A percentile compares a stretch with the other conserved stretches of the same genome.
phyloP scores from a whole-genome alignment of 2,888 invertebrate species.

The Ennomos quercinarius region DNA sequence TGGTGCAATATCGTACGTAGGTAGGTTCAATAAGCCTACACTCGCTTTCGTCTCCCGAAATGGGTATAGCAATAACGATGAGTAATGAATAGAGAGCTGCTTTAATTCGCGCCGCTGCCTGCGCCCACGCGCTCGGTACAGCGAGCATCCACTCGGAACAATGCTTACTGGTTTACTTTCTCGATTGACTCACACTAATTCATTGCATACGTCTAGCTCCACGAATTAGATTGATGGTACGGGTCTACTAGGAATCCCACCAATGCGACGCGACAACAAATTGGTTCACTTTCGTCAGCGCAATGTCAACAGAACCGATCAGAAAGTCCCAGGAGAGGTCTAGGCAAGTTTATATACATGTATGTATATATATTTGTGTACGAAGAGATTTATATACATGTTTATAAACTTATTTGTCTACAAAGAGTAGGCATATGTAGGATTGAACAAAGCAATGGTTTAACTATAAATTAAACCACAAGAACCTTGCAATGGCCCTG shows the following conservation, averaged over 20 bases:
- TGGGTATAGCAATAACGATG: conserved; percentile 82
- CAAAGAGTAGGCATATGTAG: conserved; percentile 41
- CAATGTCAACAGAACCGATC: conserved; percentile 30
- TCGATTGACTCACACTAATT: conserved; percentile 83
- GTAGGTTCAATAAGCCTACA: conserved; percentile 70
- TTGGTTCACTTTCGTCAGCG: conserved; percentile 59
- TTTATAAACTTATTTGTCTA: conserved; percentile 20
- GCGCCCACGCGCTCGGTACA: conserved; percentile 72
- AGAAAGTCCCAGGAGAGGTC: conserved; percentile 3
- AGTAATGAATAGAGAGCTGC: conserved; percentile 85
- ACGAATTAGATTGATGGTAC: conserved; percentile 77
- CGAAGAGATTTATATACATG: too few species aligned
- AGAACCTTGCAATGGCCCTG: conserved; percentile 58
- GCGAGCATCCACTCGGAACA: conserved; percentile 84
- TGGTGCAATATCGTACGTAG: conserved; percentile 53
- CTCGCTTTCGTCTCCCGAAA: conserved; percentile 81
- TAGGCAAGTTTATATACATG: too few species aligned
- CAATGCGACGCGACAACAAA: conserved; percentile 51
- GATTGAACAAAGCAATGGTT: conserved; percentile 45
- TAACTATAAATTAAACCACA: conserved; percentile 53
- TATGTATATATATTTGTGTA: too few species aligned
- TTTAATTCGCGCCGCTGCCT: conserved; percentile 81
- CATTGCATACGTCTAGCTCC: conserved; percentile 76
- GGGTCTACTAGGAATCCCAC: conserved; percentile 63
- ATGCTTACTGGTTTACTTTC: conserved; percentile 85